Base-by-base conservation (phyloP, 2,888 invertebrate genomes). In the Prosapia bicincta region DNA sequence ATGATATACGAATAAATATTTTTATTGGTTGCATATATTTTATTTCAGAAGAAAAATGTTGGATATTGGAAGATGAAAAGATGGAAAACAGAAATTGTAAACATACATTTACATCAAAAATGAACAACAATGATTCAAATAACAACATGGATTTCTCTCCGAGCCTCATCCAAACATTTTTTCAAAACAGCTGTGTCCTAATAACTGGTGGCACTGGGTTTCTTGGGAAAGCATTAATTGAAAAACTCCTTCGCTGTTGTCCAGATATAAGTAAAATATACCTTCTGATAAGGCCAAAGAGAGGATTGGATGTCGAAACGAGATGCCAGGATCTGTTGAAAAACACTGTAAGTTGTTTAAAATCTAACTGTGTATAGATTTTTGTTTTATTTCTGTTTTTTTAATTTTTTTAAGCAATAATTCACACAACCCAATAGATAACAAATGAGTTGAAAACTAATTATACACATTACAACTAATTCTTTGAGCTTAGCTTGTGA, bases 191-290 rank as follows among this genome's bases (percentile, higher is more conserved):
- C 0, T 85, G 87, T 0, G 83, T 90, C 73, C 82, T 89, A 54
- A 85, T 90, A 54, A 89, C 89, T 24, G 92, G 92, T 3, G 90
- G 89, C 7, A 94, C 94, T 23, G 97, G 98, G n/a, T 98, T 97
- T 84, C 89, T 98, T 71, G 97, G 98, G 32, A 98, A 98, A 86
- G 96, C 96, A 0, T 86, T 98, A 1, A 86, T 98, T 77, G 98
- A 98, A 86, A 98, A 98, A 84, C 87, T 99, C 10, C 87, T 98
- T 25, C 88, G 97, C 82, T 92, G 93, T 73, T 96, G 97, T 84
- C 91, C 93, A 0, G 90, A 90, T 1, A 87, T 98, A 20, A 88
- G 90, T 54, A 89, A 88, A 10, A 90, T 98, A 73, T 97, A 93
- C 83, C 85, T 97, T 69, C 87, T 98, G 78, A 91, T 98, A 84